Evolutionary conservation across 2,113 vertebrate genomes (phyloP).

Genomic region (Catharus fuscescens): DNA sequence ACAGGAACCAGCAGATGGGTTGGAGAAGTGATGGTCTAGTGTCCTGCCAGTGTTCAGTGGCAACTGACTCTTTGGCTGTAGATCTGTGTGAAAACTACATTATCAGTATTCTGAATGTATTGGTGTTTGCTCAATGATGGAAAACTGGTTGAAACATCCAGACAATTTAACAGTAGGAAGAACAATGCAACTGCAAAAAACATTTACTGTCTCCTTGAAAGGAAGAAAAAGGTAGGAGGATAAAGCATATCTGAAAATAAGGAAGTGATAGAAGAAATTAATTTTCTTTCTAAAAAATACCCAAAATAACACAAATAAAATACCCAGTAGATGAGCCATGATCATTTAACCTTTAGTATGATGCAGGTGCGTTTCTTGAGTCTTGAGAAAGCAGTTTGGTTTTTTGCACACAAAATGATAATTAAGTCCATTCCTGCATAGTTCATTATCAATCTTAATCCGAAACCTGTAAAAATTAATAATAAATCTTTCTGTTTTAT

Average conservation of each 20-base stretch:
- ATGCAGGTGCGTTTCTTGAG: neutral
- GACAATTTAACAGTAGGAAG: neutral
- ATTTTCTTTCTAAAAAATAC: neutral
- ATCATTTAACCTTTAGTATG: neutral
- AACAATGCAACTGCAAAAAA: neutral
- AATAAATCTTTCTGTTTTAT: neutral
- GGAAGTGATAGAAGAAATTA: neutral
- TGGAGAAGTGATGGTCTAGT: neutral
- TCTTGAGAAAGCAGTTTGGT: neutral
- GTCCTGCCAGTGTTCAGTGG: neutral
- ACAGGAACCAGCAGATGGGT: neutral
- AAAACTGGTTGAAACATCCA: neutral
- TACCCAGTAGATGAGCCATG: neutral
- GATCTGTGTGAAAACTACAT: neutral
- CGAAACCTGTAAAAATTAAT: neutral
- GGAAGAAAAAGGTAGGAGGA: neutral
- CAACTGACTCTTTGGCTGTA: neutral
- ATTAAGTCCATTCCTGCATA: neutral
- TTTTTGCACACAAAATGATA: neutral
- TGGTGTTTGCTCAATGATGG: neutral
- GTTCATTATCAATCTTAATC: neutral
- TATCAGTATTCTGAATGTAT: neutral
- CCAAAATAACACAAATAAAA: neutral
- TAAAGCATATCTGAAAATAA: neutral
- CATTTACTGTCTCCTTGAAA: neutral